These are phyloP conservation scores for Pygoscelis antarcticus DNA, from an alignment of 2,113 vertebrate genomes.

Conservation along the genomic window DNA sequence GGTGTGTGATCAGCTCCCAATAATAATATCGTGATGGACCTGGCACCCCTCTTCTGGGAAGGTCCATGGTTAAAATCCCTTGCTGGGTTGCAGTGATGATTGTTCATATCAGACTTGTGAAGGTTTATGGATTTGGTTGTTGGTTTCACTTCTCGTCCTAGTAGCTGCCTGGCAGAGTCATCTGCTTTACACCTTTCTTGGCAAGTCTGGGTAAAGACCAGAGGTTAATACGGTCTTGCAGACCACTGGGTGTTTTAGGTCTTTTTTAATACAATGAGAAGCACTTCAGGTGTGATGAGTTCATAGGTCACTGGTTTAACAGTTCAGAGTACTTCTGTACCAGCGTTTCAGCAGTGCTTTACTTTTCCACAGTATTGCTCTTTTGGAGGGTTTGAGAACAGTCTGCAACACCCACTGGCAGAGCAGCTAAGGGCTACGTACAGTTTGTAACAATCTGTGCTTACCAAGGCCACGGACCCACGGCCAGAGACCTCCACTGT, in stretches of 20 bases:
- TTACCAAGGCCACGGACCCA: not conserved
- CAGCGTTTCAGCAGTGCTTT: not conserved
- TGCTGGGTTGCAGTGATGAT: not conserved
- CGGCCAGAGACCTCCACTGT: not conserved
- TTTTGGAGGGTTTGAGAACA: not conserved
- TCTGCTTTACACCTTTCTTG: not conserved
- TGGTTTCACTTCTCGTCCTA: not conserved
- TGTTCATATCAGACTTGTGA: not conserved
- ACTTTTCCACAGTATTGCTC: not conserved
- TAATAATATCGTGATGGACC: fast-evolving
- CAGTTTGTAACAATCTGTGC: not conserved
- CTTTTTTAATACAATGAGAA: not conserved
- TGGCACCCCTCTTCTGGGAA: not conserved
- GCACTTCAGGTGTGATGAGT: not conserved
- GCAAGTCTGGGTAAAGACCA: not conserved
- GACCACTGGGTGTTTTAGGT: not conserved
- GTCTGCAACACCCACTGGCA: not conserved
- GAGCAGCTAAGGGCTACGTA: fast-evolving
- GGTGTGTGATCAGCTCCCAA: not conserved
- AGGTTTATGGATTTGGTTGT: not conserved
- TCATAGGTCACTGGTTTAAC: not conserved
- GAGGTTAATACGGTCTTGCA: not conserved
- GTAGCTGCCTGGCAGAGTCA: not conserved
- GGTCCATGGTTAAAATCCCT: no score
- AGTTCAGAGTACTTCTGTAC: not conserved